Evolutionary conservation across 2,888 invertebrate genomes (phyloP).

Genomic region (Asteroscopus sphinx): DNA sequence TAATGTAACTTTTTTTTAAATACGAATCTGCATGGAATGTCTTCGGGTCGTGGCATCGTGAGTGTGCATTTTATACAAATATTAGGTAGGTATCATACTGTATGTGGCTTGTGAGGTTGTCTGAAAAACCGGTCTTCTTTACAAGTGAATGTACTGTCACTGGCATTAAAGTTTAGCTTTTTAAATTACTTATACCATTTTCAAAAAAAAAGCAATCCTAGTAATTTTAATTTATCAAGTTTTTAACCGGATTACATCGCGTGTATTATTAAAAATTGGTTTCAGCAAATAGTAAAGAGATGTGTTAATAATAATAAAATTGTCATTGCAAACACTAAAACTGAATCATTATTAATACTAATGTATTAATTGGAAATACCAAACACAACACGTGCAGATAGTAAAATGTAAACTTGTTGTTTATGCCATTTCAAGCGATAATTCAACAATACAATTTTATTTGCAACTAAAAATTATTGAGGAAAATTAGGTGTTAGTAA

Average conservation of each 20-base stretch:
- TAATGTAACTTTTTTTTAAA: constrained; percentile 25
- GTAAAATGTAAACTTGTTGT: not conserved
- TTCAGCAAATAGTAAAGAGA: too few species aligned
- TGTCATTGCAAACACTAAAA: too few species aligned
- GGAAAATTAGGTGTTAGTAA: too few species aligned
- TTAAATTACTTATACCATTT: too few species aligned
- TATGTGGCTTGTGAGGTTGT: not conserved
- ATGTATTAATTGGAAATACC: not conserved
- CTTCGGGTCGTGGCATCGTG: not conserved
- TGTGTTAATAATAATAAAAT: too few species aligned
- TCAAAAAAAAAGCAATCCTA: too few species aligned
- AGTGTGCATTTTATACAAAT: constrained; percentile 1
- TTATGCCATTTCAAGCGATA: not conserved
- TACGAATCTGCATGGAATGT: not conserved
- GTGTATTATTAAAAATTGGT: too few species aligned
- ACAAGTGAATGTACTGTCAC: not conserved
- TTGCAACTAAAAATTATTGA: too few species aligned
- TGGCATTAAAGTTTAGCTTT: not conserved
- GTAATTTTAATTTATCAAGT: too few species aligned
- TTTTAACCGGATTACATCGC: too few species aligned
- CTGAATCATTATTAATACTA: too few species aligned
- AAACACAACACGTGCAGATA: not conserved
- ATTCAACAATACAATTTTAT: too few species aligned
- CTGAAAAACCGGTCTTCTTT: not conserved
- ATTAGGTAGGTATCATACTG: not conserved